These are phyloP conservation scores for Diorhabda sublineata DNA, from an alignment of 1,140 invertebrate species.

Conservation along the genomic window DNA sequence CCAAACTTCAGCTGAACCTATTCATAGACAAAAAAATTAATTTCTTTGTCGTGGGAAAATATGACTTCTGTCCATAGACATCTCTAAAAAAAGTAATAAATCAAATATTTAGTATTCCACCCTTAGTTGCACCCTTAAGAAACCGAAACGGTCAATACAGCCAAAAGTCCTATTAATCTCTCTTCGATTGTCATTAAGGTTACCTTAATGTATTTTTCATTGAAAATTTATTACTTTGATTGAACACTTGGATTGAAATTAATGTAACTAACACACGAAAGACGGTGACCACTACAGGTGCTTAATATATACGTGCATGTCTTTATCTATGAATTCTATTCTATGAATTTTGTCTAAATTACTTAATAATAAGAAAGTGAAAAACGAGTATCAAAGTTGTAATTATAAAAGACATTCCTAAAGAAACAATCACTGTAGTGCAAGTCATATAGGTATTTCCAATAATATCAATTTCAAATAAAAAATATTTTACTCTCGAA, in stretches of 20 bases:
- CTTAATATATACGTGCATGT: neutral
- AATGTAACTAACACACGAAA: neutral
- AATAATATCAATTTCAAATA: neutral
- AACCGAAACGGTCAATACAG: neutral
- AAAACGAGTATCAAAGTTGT: neutral
- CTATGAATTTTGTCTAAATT: neutral
- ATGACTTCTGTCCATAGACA: too few species aligned
- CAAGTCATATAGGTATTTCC: neutral
- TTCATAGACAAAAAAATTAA: too few species aligned
- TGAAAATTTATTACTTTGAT: slow-evolving; percentile 3
- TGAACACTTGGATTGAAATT: neutral
- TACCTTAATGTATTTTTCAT: neutral
- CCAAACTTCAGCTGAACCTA: too few species aligned
- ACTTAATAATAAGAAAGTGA: neutral
- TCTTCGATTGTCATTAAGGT: neutral
- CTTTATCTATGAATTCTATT: neutral
- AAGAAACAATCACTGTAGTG: neutral
- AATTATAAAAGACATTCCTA: neutral
- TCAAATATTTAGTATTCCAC: neutral
- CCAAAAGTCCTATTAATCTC: neutral
- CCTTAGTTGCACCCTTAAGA: neutral
- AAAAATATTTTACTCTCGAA: too few species aligned
- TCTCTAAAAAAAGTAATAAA: neutral
- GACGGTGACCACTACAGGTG: neutral
- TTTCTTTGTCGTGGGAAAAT: too few species aligned